These are phyloP conservation scores for Melolontha melolontha DNA, from an alignment of 2,888 invertebrate genomes.

Conservation along the genomic window DNA sequence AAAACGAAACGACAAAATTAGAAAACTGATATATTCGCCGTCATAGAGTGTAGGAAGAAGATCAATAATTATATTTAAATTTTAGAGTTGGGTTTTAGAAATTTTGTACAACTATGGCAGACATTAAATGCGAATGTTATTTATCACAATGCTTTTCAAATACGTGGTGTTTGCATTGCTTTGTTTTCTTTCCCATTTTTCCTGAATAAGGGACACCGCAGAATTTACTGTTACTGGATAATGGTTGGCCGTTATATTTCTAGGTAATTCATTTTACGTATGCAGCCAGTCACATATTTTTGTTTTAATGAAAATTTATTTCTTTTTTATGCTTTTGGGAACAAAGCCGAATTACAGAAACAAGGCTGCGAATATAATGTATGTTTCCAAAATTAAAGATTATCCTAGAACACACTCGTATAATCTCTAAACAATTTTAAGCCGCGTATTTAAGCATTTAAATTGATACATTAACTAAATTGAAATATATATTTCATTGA, in stretches of 20 bases:
- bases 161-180: constrained; percentile 10
- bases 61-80: too few relatives aligned
- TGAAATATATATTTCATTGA: too few relatives aligned
- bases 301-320: constrained; percentile 32
- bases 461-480: too few relatives aligned
- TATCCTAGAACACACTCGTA: too few relatives aligned
- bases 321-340: not conserved
- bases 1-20: too few relatives aligned
- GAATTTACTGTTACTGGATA: constrained; percentile 32
- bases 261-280: constrained; percentile 25
- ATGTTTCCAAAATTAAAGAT: constrained; percentile 1
- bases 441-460: too few relatives aligned
- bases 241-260: constrained; percentile 17
- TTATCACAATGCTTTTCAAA: constrained; percentile 9
- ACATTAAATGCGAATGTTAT: not conserved
- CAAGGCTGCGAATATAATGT: not conserved
- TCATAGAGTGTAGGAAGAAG: too few relatives aligned
- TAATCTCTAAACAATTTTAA: too few relatives aligned
- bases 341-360: constrained; percentile 10
- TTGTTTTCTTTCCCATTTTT: not conserved
- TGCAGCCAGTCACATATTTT: constrained; percentile 27
- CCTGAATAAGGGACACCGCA: constrained; percentile 6
- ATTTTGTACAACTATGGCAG: too few relatives aligned
- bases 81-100: too few relatives aligned
- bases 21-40: too few relatives aligned